These are phyloP conservation scores for Eurytemora carolleeae DNA, from an alignment of 1,140 invertebrate genomes.

Conservation along the genomic window DNA sequence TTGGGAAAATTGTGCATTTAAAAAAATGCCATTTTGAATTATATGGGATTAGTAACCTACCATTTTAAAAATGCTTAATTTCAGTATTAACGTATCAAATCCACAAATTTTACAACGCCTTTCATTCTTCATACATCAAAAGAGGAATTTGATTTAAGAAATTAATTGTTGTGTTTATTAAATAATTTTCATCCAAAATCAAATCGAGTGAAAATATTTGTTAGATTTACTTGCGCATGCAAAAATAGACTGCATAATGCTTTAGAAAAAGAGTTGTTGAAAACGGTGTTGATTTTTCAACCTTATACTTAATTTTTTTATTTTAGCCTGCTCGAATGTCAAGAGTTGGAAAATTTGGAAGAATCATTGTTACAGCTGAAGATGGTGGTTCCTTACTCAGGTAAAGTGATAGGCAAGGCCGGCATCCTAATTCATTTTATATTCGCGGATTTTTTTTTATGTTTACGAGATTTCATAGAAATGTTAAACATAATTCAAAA, in stretches of 20 bases:
- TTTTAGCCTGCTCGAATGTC: neutral
- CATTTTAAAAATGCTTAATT: too few relatives aligned
- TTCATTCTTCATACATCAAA: too few relatives aligned
- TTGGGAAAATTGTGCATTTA: too few relatives aligned
- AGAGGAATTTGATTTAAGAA: neutral
- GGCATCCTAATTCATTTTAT: too few relatives aligned
- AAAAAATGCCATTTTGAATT: too few relatives aligned
- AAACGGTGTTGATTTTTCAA: neutral
- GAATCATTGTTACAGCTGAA: neutral
- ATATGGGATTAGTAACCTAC: too few relatives aligned
- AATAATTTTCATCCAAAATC: neutral
- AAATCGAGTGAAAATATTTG: too few relatives aligned
- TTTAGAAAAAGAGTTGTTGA: neutral
- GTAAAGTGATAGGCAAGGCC: neutral
- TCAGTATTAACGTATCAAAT: too few relatives aligned
- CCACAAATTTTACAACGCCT: too few relatives aligned
- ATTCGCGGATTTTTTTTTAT: neutral
- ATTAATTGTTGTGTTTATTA: neutral
- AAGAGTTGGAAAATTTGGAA: neutral
- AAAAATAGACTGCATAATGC: too few relatives aligned
- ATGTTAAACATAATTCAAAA: too few relatives aligned
- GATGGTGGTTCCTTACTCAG: neutral
- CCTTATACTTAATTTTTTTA: neutral
- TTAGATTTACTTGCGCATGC: too few relatives aligned
- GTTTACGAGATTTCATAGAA: neutral